Evolutionary conservation across 2,113 vertebrate species (phyloP).

Genomic region (Petromus typicus): DNA sequence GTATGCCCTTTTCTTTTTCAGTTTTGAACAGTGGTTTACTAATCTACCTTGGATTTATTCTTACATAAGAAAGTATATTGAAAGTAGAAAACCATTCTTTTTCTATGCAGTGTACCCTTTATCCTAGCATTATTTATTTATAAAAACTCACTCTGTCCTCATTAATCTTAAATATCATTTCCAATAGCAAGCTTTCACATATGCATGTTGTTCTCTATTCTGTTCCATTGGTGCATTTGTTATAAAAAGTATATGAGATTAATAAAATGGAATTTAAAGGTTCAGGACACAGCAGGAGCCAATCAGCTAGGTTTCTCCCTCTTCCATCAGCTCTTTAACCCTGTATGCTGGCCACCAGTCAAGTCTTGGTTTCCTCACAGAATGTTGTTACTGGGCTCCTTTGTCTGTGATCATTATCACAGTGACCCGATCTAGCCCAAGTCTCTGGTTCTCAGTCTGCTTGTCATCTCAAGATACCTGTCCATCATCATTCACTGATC

Average conservation of each 20-base stretch:
- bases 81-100: not conserved
- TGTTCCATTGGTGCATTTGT: not conserved
- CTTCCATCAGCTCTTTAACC: not conserved
- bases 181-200: not conserved
- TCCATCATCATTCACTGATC: not conserved
- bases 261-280: not conserved
- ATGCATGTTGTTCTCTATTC: not conserved
- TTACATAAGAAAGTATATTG: not conserved
- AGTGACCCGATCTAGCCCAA: not conserved
- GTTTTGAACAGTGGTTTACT: not conserved
- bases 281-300: not conserved
- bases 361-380: constrained; percentile 1
- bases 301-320: not conserved
- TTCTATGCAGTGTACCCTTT: not conserved
- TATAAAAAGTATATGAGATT: not conserved
- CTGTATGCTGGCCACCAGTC: not conserved
- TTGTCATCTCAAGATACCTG: not conserved
- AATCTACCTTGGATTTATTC: not conserved
- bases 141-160: not conserved
- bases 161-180: not conserved
- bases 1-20: not conserved
- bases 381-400: not conserved
- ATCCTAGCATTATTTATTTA: not conserved
- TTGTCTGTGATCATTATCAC: not conserved
- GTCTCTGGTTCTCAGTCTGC: not conserved